phyloP scores from a whole-genome alignment of 2,797 vertebrate species.

The Miichthys miiuy region DNA sequence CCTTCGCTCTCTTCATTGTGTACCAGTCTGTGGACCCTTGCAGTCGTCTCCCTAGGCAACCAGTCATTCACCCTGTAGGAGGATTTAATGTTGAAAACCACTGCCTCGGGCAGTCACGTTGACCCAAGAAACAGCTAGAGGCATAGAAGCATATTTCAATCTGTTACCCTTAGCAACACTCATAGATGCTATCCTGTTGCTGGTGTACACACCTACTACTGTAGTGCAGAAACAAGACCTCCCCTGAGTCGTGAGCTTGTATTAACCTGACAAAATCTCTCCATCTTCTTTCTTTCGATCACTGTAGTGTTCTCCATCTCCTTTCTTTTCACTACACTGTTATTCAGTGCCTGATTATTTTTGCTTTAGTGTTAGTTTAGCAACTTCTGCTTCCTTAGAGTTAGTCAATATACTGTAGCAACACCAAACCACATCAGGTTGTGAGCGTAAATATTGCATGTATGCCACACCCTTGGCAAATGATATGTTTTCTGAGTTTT shows the following conservation, averaged over 20 bases:
- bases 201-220: constrained; percentile 12
- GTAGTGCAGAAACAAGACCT: constrained; percentile 45
- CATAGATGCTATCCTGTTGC: constrained; percentile 16
- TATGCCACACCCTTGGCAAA: background rate
- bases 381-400: background rate
- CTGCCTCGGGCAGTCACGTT: constrained; percentile 52
- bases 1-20: constrained; percentile 6
- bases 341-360: background rate
- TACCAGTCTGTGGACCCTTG: constrained; percentile 3
- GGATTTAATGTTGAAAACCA: constrained; percentile 63
- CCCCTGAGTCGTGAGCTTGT: constrained; percentile 43
- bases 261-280: constrained; percentile 49
- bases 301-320: background rate
- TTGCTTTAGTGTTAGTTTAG: background rate
- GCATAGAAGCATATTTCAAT: constrained; percentile 59
- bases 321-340: background rate
- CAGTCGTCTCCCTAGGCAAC: constrained; percentile 61
- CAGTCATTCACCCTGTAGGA: constrained; percentile 58
- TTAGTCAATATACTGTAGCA: background rate
- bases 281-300: constrained; percentile 19
- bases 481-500: background rate
- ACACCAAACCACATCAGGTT: background rate
- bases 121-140: constrained; percentile 56
- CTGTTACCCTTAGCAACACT: constrained; percentile 58
- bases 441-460: background rate